Base-by-base conservation (phyloP, 2,888 invertebrate species). In the Chydorus sphaericus region DNA sequence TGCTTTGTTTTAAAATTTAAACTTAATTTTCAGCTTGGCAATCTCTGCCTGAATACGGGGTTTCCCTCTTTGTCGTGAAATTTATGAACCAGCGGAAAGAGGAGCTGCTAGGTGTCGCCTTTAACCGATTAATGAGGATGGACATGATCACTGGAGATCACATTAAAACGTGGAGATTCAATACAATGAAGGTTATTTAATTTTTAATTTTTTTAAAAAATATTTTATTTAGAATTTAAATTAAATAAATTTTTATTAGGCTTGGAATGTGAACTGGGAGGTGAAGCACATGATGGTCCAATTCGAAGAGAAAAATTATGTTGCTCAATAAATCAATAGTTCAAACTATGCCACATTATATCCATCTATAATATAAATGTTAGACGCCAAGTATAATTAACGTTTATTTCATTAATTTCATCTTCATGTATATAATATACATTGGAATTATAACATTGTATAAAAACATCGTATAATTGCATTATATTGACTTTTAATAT, bases 261-360 rank as follows among this genome's bases (percentile, higher is more conserved):
- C 94, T 30, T 98, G 98, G 98, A 96, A 96, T 70, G 96, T 98
- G 1, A 99, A 99, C 72, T 98, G 98, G 98, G 96, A 98, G 70
- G 90, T 93, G 44, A 90, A 92, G 67, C 88, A 91, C 70, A 90
- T 98, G 84, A 91, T 91, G 86, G 87, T 96, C 11, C 93, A 96
- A 68, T 92, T 96, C 67, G 92, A 96, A 65, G 92, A 93, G 62
- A 93, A 86, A 64, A 87, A 85, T 67, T n/a, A n/a, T n/a, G n/a
- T n/a, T n/a, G n/a, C n/a, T n/a, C n/a, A n/a, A n/a, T n/a, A n/a
- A n/a, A n/a, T n/a, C n/a, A n/a, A n/a, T n/a, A n/a, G n/a, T n/a
- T n/a, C n/a, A n/a, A n/a, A n/a, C n/a, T n/a, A n/a, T n/a, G n/a
- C n/a, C n/a, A n/a, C n/a, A n/a, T n/a, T n/a, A n/a, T n/a, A n/a